Evolutionary conservation across 2,888 invertebrate species (phyloP), one percentile per base, ranked within the genome.

Genomic region (Leptopilina syphax): DNA sequence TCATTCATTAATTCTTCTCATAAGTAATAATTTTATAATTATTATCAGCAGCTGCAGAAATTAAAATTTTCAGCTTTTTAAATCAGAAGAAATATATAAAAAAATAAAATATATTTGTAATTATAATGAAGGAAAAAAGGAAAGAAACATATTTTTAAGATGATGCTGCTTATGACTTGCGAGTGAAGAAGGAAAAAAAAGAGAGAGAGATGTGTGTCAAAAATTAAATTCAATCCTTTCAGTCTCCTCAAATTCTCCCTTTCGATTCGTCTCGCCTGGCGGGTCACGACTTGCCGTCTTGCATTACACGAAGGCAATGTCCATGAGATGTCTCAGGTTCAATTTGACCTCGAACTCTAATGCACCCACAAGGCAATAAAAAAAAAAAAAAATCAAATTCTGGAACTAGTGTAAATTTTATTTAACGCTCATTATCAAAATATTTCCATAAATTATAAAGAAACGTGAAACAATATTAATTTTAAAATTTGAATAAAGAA

Each of bases 211-310:
- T 76, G 76, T 47, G 27, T 76, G 77, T 77, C 80, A 84, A 84
- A 86, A 86, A 87, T 87, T 87, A 85, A 87, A 87, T 87, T 87
- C 84, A 84, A 85, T 87, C 85, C 85, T 84, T 87, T 83, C 83
- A 50, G 81, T 80, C 83, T 73, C 82, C 81, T 80, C 79, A 79
- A 85, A 83, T 80, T 80, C 80, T 79, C 65, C 63, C 78, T 76
- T 70, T 18, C 80, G 82, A 85, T 86, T 87, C 87, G 87, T 84
- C 80, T 82, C 86, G 84, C 86, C 85, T 84, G 84, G 83, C 82
- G 84, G 87, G 85, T 86, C 86, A 84, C 82, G 86, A 82, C 66
- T 70, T 65, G 63, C 44, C 77, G 18, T 65, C 66, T 65, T 54
- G 57, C 47, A 68, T 68, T 47, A 7, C 50, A 68, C 67, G 47